Percentiles rank a stretch among this genome's conserved stretches.
These are phyloP conservation scores for Hystrix cristata DNA, from an alignment of 2,113 vertebrate species.

Conservation along the genomic window DNA sequence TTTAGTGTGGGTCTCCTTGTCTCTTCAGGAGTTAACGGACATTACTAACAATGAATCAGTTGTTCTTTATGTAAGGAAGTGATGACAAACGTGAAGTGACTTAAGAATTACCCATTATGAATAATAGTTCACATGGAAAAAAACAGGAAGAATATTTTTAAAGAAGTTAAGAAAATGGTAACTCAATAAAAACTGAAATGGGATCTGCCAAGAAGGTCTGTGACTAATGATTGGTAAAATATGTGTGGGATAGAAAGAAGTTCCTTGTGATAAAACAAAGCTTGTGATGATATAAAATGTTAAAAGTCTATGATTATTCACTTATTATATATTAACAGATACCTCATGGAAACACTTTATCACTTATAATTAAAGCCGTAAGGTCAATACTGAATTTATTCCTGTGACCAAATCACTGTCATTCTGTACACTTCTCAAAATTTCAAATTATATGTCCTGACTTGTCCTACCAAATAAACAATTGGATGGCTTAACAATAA, in stretches of 20 bases:
- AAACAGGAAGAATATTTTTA: not conserved
- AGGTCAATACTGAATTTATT: not conserved
- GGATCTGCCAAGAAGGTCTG: not conserved
- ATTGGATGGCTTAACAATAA: not conserved
- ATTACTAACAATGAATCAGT: not conserved
- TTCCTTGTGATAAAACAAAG: not conserved
- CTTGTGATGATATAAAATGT: not conserved
- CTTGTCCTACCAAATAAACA: not conserved
- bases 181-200: not conserved
- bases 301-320: not conserved
- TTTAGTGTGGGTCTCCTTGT: not conserved
- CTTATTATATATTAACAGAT: not conserved
- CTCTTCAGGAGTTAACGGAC: not conserved
- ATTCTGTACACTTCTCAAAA: conserved; percentile 2
- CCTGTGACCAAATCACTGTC: not conserved
- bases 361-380: not conserved
- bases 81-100: not conserved
- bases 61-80: not conserved
- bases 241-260: not conserved
- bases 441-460: not conserved
- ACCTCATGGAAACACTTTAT: not conserved
- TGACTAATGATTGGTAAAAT: not conserved
- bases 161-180: not conserved
- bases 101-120: not conserved
- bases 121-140: not conserved